These are phyloP conservation scores for Lissocephala sabroskyi DNA, from an alignment of 2,888 invertebrate genomes.

Conservation along the genomic window DNA sequence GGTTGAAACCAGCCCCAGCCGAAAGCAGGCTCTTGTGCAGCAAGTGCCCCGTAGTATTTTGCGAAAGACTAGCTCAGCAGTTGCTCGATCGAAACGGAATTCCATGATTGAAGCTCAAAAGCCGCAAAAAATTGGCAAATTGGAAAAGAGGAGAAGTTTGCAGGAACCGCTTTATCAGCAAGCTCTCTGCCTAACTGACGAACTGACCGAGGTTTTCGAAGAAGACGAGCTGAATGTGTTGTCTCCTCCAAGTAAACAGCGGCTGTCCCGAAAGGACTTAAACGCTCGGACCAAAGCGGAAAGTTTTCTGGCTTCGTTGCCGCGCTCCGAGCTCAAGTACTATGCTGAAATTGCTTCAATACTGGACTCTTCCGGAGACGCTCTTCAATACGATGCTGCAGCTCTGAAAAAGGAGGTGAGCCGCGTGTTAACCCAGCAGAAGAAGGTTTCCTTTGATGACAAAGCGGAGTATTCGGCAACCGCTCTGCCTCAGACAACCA, in stretches of 20 bases:
- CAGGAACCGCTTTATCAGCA: conserved; percentile 80
- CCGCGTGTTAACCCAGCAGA: conserved; percentile 71
- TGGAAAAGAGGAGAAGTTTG: conserved; percentile 81
- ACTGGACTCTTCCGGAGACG: conserved; percentile 67
- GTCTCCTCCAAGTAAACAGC: conserved; percentile 54
- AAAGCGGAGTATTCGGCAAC: conserved; percentile 19
- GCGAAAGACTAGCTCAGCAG: conserved; percentile 66
- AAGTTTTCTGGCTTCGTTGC: conserved; percentile 70
- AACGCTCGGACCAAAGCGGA: conserved; percentile 71
- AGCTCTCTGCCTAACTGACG: conserved; percentile 61
- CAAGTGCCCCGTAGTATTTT: conserved; percentile 75
- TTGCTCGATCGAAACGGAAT: conserved; percentile 77
- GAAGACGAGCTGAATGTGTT: conserved; percentile 49
- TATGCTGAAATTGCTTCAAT: conserved; percentile 72
- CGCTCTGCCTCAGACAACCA: conserved; percentile 25
- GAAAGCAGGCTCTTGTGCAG: conserved; percentile 76
- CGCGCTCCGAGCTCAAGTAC: conserved; percentile 72
- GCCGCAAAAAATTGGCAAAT: conserved; percentile 72
- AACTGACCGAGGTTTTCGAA: conserved; percentile 70
- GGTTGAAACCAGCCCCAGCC: conserved; percentile 69
- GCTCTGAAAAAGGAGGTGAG: conserved; percentile 72
- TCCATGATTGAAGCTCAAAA: conserved; percentile 83
- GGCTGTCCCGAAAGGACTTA: conserved; percentile 69
- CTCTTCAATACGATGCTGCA: conserved; percentile 69
- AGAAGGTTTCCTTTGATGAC: conserved; percentile 72